These are phyloP conservation scores for Philopotamus ludificatus DNA, from an alignment of 1,140 invertebrate species.

Conservation along the genomic window DNA sequence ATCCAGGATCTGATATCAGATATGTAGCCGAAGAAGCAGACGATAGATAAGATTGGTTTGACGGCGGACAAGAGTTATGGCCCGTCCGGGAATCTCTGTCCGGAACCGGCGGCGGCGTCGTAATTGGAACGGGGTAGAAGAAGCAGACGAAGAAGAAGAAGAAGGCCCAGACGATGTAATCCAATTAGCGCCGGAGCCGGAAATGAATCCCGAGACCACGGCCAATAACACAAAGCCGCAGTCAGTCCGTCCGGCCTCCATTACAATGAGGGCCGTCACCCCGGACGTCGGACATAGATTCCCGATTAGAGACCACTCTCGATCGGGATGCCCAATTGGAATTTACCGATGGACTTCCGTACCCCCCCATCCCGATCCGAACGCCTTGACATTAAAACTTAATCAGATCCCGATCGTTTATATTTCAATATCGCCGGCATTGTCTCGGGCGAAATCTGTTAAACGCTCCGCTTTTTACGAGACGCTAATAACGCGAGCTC, in stretches of 20 bases:
- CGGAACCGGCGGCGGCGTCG: constrained; percentile 11
- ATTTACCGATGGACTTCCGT: no score
- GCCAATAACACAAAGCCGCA: constrained; percentile 5
- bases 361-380: neutral
- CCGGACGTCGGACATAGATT: constrained; percentile 1
- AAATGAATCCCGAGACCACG: constrained; percentile 17
- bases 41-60: constrained; percentile 36
- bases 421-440: neutral
- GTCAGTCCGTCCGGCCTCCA: neutral
- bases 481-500: neutral
- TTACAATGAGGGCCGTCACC: constrained; percentile 4
- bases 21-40: no score
- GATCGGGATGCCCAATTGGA: neutral
- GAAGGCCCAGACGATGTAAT: constrained; percentile 29
- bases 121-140: no score
- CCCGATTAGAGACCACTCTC: constrained; percentile 9
- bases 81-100: constrained; percentile 16
- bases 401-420: neutral
- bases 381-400: constrained; percentile 8
- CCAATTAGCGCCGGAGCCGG: constrained; percentile 29
- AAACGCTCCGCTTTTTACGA: neutral
- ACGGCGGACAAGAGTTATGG: constrained; percentile 28
- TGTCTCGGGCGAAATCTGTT: no score
- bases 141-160: no score
- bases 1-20: no score